These are phyloP conservation scores for Tor tambroides DNA, from an alignment of 2,113 vertebrate species.

Conservation along the genomic window DNA sequence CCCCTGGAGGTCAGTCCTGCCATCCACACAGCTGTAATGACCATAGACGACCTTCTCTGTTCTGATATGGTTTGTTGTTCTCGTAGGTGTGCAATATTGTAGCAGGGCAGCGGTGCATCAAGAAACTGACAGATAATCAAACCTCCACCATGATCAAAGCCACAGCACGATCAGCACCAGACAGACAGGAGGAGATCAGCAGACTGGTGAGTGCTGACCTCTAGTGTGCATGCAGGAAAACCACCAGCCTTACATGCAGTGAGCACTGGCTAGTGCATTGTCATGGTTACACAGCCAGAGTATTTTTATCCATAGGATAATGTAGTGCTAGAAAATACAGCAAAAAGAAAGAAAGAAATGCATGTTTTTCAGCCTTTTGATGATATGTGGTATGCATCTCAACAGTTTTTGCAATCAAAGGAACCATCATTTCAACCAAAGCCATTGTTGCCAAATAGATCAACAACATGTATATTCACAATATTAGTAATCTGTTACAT, in stretches of 20 bases:
- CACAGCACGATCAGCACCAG: constrained; percentile 95
- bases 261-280: not conserved
- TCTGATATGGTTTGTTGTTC: not conserved
- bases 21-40: not conserved
- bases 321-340: not conserved
- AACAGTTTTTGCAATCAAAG: not conserved
- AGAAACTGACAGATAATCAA: constrained; percentile 99
- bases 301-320: not conserved
- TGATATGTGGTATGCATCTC: not conserved
- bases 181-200: constrained; percentile 98
- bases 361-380: not conserved
- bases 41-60: not conserved
- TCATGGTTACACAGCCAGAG: not conserved
- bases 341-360: not conserved
- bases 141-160: constrained; percentile 99
- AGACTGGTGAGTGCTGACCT: constrained; percentile 85
- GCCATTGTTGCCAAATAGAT: not conserved
- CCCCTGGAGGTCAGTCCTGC: constrained; percentile 90
- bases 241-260: not conserved
- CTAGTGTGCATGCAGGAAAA: not conserved
- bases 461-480: no score
- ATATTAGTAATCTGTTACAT: no score
- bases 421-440: not conserved
- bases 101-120: constrained; percentile 96
- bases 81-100: constrained; percentile 97